These are phyloP conservation scores for Oscheius sp. DNA, from an alignment of 2,888 invertebrate species.

Conservation along the genomic window DNA sequence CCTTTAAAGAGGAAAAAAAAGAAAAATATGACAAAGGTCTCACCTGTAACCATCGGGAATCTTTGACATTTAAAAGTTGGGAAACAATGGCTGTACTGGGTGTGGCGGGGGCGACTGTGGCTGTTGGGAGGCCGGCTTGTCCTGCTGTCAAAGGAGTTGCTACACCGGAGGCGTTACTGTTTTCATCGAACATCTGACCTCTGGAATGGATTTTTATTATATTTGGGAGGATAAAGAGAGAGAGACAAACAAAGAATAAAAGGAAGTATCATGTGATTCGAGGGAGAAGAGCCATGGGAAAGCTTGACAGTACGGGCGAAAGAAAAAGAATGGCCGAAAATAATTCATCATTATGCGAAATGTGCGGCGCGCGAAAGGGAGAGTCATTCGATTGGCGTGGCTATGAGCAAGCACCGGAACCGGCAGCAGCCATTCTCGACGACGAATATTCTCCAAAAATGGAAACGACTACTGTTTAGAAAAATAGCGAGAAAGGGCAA, in stretches of 20 bases:
- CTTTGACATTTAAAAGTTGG: conserved; percentile 96
- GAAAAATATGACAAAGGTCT: background rate
- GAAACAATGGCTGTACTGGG: conserved; percentile 59
- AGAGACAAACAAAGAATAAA: background rate
- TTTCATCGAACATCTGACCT: conserved; percentile 66
- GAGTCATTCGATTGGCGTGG: conserved; percentile 34
- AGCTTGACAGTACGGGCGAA: background rate
- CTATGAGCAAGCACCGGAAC: conserved; percentile 37
- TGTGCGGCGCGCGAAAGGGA: conserved; percentile 27
- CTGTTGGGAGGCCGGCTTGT: conserved; percentile 23
- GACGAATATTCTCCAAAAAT: too few species aligned
- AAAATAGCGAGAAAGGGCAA: background rate
- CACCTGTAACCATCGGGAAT: conserved; percentile 96
- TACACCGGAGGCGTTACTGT: conserved; percentile 63
- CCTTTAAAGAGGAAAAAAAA: background rate
- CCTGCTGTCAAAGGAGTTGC: conserved; percentile 55
- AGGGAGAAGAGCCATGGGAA: background rate
- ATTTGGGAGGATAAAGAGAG: background rate
- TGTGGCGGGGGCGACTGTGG: conserved; percentile 21
- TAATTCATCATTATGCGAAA: conserved; percentile 35
- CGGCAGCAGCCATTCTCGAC: conserved; percentile 25
- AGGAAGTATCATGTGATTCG: background rate
- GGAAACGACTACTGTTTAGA: conserved; percentile 1
- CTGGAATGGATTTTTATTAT: conserved; percentile 23
- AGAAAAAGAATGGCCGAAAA: conserved; percentile 22